phyloP scores from a whole-genome alignment of 2,797 vertebrate species.

The Pipistrellus pipistrellus region DNA sequence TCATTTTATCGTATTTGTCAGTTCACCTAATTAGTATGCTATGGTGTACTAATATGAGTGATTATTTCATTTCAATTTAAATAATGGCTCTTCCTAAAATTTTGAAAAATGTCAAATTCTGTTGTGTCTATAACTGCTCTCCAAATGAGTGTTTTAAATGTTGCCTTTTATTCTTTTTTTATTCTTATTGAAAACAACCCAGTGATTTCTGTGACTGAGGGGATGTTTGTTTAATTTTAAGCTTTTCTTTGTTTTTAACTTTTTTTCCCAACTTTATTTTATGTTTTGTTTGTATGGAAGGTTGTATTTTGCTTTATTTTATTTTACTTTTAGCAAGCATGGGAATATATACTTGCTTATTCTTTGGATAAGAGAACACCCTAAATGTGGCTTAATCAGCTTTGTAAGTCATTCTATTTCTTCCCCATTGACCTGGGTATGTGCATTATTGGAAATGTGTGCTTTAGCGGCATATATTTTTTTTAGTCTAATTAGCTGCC shows the following conservation, averaged over 20 bases:
- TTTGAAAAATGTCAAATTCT: conserved; percentile 67
- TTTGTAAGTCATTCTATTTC: conserved; percentile 85
- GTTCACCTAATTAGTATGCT: conserved; percentile 67
- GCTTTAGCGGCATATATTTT: conserved; percentile 87
- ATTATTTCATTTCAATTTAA: conserved; percentile 54
- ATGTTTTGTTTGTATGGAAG: conserved; percentile 81
- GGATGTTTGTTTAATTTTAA: conserved; percentile 85
- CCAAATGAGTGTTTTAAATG: conserved; percentile 70
- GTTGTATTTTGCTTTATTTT: conserved; percentile 76
- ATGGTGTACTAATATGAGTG: conserved; percentile 55
- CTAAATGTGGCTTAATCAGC: conserved; percentile 84
- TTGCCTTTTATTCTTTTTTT: conserved; percentile 71
- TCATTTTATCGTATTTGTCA: conserved; percentile 45
- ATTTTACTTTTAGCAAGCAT: conserved; percentile 87
- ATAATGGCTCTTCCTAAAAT: conserved; percentile 39
- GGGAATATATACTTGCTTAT: conserved; percentile 86
- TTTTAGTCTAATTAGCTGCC: conserved; percentile 87
- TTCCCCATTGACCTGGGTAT: conserved; percentile 85
- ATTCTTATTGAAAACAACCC: conserved; percentile 58
- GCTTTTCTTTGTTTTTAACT: conserved; percentile 71
- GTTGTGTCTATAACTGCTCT: conserved; percentile 74
- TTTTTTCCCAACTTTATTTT: conserved; percentile 75
- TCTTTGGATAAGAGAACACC: conserved; percentile 76
- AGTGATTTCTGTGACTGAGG: conserved; percentile 73
- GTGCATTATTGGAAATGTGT: conserved; percentile 87